A percentile compares a stretch with the other conserved stretches of the same genome.
phyloP scores from a whole-genome alignment of 2,888 invertebrate species.

The Eupithecia vulgata region DNA sequence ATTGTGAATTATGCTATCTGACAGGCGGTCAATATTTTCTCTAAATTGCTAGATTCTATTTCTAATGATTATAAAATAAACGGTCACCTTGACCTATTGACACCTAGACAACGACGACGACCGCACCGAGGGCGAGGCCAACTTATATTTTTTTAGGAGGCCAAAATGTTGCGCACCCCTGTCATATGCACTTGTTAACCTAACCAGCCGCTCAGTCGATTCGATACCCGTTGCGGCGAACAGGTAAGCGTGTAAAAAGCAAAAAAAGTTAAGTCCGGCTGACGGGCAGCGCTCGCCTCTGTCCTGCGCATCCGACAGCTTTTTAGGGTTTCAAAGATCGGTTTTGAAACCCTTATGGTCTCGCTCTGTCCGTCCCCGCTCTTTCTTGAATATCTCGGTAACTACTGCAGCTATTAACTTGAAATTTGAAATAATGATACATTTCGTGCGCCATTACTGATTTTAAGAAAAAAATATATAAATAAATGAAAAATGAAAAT shows the following conservation, averaged over 20 bases:
- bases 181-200: slow-evolving; percentile 76
- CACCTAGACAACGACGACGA: not conserved
- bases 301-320: slow-evolving; percentile 43
- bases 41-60: not conserved
- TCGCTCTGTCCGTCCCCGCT: too few relatives aligned
- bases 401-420: too few relatives aligned
- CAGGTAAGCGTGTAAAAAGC: slow-evolving; percentile 78
- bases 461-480: too few relatives aligned
- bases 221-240: slow-evolving; percentile 74
- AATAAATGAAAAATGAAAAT: too few relatives aligned
- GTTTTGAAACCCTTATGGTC: too few relatives aligned
- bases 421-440: too few relatives aligned
- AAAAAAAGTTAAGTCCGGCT: slow-evolving; percentile 68
- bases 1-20: not conserved
- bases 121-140: not conserved
- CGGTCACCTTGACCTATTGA: not conserved
- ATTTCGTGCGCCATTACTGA: too few relatives aligned
- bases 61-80: not conserved
- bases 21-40: not conserved
- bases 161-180: slow-evolving; percentile 67
- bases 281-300: slow-evolving; percentile 63
- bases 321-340: too few relatives aligned
- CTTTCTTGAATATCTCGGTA: too few relatives aligned
- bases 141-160: not conserved
- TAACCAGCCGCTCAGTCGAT: slow-evolving; percentile 70